These are phyloP conservation scores for Calliphora vomitoria DNA, from an alignment of 2,888 invertebrate genomes.

Conservation along the genomic window DNA sequence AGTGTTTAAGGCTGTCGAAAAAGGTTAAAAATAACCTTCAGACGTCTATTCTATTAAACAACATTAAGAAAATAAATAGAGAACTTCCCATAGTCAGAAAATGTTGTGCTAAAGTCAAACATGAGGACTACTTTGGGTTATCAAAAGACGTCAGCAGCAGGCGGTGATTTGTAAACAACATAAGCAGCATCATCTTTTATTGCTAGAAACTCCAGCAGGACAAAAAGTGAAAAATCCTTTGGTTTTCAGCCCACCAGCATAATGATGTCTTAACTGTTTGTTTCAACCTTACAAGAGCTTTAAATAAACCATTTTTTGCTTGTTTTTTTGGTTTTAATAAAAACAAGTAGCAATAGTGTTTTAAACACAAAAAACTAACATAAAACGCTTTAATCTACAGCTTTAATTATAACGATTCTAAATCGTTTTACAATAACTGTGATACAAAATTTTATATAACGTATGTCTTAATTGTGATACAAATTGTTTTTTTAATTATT, in stretches of 20 bases:
- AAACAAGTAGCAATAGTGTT: constrained; percentile 49
- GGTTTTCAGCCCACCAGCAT: not conserved
- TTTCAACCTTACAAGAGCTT: not conserved
- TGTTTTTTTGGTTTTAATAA: not conserved
- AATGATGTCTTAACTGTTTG: not conserved
- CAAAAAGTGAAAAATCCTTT: constrained; percentile 26
- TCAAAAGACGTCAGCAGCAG: not conserved
- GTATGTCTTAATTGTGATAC: no score
- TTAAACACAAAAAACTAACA: not conserved
- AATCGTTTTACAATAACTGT: not conserved
- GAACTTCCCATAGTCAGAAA: not conserved
- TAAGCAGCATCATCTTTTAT: not conserved
- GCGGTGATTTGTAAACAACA: not conserved
- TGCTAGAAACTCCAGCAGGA: not conserved
- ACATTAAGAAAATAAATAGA: not conserved
- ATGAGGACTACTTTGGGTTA: not conserved
- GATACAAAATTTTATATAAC: not conserved
- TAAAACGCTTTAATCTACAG: constrained; percentile 41
- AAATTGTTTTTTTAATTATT: no score
- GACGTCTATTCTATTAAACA: not conserved
- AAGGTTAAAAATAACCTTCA: not conserved
- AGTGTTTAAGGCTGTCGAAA: not conserved
- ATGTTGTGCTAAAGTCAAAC: not conserved
- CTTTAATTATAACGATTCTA: constrained; percentile 48
- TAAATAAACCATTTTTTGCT: not conserved